A percentile compares a stretch with the other conserved stretches of the same genome.
Conservation (phyloP, 2,113 vertebrate species). For the Alethe castanea region DNA sequence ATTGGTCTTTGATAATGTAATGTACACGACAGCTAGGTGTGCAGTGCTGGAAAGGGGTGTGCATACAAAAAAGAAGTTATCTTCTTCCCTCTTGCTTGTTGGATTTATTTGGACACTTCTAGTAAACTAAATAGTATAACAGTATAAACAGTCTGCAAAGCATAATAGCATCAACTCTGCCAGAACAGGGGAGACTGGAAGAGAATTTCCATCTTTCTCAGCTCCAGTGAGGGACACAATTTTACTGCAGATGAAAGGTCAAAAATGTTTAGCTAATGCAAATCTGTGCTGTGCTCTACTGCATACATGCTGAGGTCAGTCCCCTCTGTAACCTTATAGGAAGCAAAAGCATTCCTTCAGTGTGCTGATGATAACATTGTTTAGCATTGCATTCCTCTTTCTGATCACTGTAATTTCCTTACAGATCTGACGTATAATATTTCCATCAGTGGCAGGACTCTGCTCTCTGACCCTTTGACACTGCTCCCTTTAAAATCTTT, state of each 20-base stretch:
- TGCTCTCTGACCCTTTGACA: background rate
- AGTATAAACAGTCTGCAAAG: background rate
- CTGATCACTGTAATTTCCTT: background rate
- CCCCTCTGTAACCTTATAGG: background rate
- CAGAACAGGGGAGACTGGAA: background rate
- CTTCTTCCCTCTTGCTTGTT: background rate
- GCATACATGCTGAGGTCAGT: background rate
- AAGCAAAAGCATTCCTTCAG: slow-evolving; percentile 42
- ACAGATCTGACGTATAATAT: background rate
- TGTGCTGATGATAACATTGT: slow-evolving; percentile 17
- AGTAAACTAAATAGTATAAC: background rate
- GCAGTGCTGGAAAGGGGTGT: background rate
- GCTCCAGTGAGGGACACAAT: slow-evolving; percentile 3
- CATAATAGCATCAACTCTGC: background rate
- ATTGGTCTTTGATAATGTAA: background rate
- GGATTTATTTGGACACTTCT: background rate
- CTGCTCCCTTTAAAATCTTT: slow-evolving; percentile 1
- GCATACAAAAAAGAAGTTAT: background rate
- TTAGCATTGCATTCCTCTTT: slow-evolving; percentile 41
- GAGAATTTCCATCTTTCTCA: slow-evolving; percentile 36
- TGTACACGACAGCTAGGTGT: background rate
- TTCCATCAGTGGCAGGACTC: background rate
- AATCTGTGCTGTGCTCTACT: slow-evolving; percentile 13
- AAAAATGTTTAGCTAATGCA: slow-evolving; percentile 65
- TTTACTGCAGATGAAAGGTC: slow-evolving; percentile 59